Percentiles rank a stretch among this genome's conserved stretches.
phyloP scores from a whole-genome alignment of 2,797 vertebrate genomes.

The Dicrostonyx torquatus region DNA sequence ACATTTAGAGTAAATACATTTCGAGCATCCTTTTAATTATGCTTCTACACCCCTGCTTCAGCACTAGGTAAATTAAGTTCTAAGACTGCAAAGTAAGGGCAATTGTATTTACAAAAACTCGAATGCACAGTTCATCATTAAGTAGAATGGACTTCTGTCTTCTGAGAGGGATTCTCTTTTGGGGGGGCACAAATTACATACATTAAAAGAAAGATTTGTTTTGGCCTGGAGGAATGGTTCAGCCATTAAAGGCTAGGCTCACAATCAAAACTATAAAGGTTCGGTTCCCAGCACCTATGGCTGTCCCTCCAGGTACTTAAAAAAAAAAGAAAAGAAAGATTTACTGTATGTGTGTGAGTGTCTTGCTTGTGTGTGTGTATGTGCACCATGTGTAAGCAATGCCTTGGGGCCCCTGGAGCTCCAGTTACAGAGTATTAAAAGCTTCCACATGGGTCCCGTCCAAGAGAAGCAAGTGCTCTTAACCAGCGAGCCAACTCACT shows the following conservation, averaged over 20 bases:
- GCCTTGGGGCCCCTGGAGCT: not conserved
- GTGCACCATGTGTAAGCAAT: not conserved
- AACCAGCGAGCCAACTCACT: not conserved
- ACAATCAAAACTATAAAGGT: too few species aligned
- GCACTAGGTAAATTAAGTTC: conserved; percentile 40
- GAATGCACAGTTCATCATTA: conserved; percentile 47
- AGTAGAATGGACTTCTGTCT: conserved; percentile 23
- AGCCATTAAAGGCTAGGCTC: too few species aligned
- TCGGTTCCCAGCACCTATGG: too few species aligned
- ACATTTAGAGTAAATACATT: conserved; percentile 56
- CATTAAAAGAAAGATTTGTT: not conserved
- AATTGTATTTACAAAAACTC: conserved; percentile 50
- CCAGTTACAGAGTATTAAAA: not conserved
- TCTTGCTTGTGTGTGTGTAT: not conserved
- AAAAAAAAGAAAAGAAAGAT: not conserved
- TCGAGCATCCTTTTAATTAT: conserved; percentile 52
- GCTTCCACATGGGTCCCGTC: not conserved
- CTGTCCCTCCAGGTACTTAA: not conserved
- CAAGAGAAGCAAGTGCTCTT: not conserved
- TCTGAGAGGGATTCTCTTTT: conserved; percentile 53
- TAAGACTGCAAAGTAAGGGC: conserved; percentile 49
- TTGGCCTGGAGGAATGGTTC: too few species aligned
- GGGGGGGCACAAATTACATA: conserved; percentile 54
- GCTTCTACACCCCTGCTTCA: not conserved
- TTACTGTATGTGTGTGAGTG: not conserved